phyloP scores from a whole-genome alignment of 2,888 invertebrate genomes.

The Deilephila porcellus region DNA sequence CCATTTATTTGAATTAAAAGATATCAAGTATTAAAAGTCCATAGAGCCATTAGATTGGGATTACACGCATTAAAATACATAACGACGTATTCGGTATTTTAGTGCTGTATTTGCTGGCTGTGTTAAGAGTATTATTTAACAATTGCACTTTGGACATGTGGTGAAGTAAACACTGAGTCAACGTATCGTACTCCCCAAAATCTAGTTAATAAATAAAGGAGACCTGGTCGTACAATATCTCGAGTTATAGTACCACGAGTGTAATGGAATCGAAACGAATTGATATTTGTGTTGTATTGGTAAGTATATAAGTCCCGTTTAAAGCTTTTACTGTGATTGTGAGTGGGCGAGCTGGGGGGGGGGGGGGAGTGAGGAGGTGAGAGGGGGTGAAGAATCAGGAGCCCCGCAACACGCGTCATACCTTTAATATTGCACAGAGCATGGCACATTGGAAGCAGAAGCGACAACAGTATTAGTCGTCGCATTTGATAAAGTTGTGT shows the following conservation, averaged over 20 bases:
- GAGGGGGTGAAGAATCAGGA: not conserved
- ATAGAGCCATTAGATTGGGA: too few relatives aligned
- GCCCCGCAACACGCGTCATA: not conserved
- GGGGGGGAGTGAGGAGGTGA: not conserved
- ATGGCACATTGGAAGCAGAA: not conserved
- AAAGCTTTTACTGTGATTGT: slow-evolving; percentile 32
- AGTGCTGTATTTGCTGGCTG: too few relatives aligned
- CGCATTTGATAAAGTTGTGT: not conserved
- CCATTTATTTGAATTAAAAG: too few relatives aligned
- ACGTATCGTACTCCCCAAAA: not conserved
- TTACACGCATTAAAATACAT: too few relatives aligned
- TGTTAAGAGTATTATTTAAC: too few relatives aligned
- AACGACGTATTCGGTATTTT: too few relatives aligned
- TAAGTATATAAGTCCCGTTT: slow-evolving; percentile 21
- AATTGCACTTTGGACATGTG: too few relatives aligned
- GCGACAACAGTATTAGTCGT: not conserved
- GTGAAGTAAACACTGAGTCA: too few relatives aligned
- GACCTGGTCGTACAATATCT: not conserved
- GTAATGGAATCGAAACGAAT: slow-evolving; percentile 20
- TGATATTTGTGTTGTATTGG: slow-evolving; percentile 21
- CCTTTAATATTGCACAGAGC: slow-evolving; percentile 19
- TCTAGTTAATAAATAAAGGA: not conserved
- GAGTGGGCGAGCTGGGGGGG: not conserved
- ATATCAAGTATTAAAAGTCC: too few relatives aligned
- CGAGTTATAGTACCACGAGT: not conserved